Percentiles rank a stretch among this genome's conserved stretches.
Evolutionary conservation across 1,140 invertebrate species (phyloP).

Genomic region (Agrypnia vestita): DNA sequence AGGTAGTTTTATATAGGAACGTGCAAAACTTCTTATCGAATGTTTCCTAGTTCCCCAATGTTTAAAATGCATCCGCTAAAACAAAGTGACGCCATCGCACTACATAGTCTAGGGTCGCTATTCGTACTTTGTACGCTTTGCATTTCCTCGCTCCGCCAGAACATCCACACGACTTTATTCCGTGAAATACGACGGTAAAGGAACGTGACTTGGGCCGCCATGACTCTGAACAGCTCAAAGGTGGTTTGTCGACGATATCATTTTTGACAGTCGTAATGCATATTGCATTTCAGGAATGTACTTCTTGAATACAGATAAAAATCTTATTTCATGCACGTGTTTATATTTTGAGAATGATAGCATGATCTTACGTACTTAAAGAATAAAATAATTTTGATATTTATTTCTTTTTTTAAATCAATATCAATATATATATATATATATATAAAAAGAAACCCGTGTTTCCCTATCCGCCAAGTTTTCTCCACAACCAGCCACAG

Average conservation of each 20-base stretch:
- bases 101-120: not conserved
- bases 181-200: slow-evolving; percentile 1
- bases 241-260: slow-evolving; percentile 9
- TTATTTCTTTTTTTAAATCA: too few relatives aligned
- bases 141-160: not conserved
- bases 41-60: too few relatives aligned
- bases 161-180: not conserved
- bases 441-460: too few relatives aligned
- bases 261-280: slow-evolving; percentile 10
- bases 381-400: too few relatives aligned
- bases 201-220: not conserved
- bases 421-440: too few relatives aligned
- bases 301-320: too few relatives aligned
- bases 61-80: slow-evolving; percentile 3
- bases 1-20: not conserved
- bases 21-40: not conserved
- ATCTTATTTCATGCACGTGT: too few relatives aligned
- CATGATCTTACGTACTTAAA: too few relatives aligned
- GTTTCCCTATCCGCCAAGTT: too few relatives aligned
- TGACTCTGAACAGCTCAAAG: slow-evolving; percentile 2
- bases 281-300: not conserved
- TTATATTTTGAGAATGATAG: too few relatives aligned
- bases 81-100: not conserved
- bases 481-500: too few relatives aligned
- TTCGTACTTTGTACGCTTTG: slow-evolving; percentile 1